phyloP scores from a whole-genome alignment of 2,888 invertebrate genomes.

The Agriopis leucophaearia region DNA sequence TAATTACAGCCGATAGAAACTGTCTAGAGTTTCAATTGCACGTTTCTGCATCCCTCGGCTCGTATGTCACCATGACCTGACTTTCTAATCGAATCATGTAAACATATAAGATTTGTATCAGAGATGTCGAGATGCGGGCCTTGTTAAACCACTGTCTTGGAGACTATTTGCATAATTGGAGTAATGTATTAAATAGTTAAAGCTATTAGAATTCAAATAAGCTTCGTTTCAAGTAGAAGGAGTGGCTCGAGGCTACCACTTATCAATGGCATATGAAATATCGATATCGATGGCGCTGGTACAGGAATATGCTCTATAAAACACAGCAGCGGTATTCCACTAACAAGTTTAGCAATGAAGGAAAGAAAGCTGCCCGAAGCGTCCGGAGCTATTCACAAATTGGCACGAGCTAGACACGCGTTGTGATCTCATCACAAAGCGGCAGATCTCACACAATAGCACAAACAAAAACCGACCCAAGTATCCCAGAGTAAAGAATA shows the following conservation, averaged over 20 bases:
- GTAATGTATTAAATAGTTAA: constrained; percentile 43
- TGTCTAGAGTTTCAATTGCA: constrained; percentile 43
- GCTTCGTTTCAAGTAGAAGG: constrained; percentile 32
- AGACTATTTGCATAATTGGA: constrained; percentile 46
- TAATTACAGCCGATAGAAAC: constrained; percentile 45
- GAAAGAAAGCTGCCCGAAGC: constrained; percentile 83
- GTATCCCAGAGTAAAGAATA: constrained; percentile 25
- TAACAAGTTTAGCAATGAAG: constrained; percentile 82
- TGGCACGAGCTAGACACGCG: constrained; percentile 85
- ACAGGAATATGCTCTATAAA: constrained; percentile 65
- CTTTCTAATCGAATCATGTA: constrained; percentile 52
- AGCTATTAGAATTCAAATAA: constrained; percentile 38
- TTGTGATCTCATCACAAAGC: constrained; percentile 52
- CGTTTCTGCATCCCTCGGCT: constrained; percentile 44
- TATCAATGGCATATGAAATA: constrained; percentile 47
- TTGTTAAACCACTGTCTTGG: constrained; percentile 47
- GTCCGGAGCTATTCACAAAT: constrained; percentile 84
- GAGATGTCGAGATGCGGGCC: constrained; percentile 45
- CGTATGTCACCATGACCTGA: constrained; percentile 47
- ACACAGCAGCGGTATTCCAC: constrained; percentile 78
- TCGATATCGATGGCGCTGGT: constrained; percentile 64
- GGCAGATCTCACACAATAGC: constrained; percentile 46
- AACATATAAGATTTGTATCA: constrained; percentile 49
- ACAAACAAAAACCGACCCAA: constrained; percentile 51
- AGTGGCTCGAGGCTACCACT: constrained; percentile 38